Percentiles rank a stretch among this genome's conserved stretches.
Evolutionary conservation across 2,888 invertebrate species (phyloP).

Genomic region (Leptinotarsa juncta): DNA sequence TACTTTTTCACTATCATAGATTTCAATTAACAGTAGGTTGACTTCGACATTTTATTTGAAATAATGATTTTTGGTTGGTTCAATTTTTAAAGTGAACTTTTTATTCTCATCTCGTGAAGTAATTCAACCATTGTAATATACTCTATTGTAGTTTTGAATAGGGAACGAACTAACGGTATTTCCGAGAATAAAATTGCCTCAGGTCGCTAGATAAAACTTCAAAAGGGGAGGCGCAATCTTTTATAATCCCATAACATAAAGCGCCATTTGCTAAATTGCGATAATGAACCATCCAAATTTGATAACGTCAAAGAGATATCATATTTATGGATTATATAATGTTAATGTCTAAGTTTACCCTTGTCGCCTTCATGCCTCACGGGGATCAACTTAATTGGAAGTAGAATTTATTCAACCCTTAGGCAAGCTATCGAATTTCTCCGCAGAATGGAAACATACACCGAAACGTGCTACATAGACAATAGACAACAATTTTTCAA

Average conservation of each 20-base stretch:
- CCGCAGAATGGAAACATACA: conserved; percentile 9
- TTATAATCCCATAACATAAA: conserved; percentile 57
- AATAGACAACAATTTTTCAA: not conserved
- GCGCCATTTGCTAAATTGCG: conserved; percentile 64
- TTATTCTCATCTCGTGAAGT: too few relatives aligned
- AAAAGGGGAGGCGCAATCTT: conserved; percentile 31
- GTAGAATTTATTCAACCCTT: conserved; percentile 60
- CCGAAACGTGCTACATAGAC: not conserved
- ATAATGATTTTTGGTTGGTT: too few relatives aligned
- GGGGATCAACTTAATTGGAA: conserved; percentile 61
- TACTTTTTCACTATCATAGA: too few relatives aligned
- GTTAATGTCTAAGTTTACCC: conserved; percentile 61
- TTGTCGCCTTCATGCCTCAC: conserved; percentile 58
- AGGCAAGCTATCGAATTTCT: conserved; percentile 52
- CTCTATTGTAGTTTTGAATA: too few relatives aligned
- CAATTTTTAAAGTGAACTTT: too few relatives aligned
- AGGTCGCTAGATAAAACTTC: not conserved
- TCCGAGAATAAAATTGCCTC: too few relatives aligned
- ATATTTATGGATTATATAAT: conserved; percentile 64
- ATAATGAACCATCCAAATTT: conserved; percentile 65
- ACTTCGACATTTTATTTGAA: too few relatives aligned
- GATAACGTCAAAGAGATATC: conserved; percentile 63
- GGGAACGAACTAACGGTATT: too few relatives aligned
- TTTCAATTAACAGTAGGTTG: too few relatives aligned
- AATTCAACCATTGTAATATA: too few relatives aligned